Conservation (phyloP, 2,113 vertebrate species). For the Stictonetta naevosa region DNA sequence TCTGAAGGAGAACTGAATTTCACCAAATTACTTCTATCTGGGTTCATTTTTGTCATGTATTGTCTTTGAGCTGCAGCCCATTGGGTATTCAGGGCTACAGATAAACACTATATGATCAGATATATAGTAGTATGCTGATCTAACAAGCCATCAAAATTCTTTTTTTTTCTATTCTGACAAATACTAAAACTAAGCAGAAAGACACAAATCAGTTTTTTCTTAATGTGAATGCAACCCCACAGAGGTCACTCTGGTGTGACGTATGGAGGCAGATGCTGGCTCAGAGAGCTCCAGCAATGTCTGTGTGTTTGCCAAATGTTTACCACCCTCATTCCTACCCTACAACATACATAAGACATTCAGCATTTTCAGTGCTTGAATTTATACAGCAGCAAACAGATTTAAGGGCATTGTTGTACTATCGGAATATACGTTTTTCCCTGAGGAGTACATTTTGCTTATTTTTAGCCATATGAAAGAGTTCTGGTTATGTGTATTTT, state of each 20-base stretch:
- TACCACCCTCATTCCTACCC: neutral
- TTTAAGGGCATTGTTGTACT: neutral
- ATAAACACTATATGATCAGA: neutral
- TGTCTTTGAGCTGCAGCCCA: neutral
- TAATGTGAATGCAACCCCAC: neutral
- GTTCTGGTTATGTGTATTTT: neutral
- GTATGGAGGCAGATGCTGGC: neutral
- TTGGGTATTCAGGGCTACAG: neutral
- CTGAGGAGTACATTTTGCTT: neutral
- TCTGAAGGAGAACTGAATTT: neutral
- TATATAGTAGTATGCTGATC: neutral
- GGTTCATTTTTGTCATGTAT: neutral
- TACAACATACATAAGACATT: neutral
- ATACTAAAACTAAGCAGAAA: neutral
- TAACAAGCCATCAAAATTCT: neutral
- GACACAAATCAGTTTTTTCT: neutral
- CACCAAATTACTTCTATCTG: neutral
- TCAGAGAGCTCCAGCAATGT: neutral
- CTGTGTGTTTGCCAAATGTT: neutral
- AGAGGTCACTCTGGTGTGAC: neutral
- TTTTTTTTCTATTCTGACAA: neutral
- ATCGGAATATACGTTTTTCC: neutral
- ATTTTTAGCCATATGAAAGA: neutral
- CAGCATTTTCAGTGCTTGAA: neutral
- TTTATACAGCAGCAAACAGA: neutral